Conservation (phyloP, 2,888 invertebrate genomes). For the Idaea biselata region DNA sequence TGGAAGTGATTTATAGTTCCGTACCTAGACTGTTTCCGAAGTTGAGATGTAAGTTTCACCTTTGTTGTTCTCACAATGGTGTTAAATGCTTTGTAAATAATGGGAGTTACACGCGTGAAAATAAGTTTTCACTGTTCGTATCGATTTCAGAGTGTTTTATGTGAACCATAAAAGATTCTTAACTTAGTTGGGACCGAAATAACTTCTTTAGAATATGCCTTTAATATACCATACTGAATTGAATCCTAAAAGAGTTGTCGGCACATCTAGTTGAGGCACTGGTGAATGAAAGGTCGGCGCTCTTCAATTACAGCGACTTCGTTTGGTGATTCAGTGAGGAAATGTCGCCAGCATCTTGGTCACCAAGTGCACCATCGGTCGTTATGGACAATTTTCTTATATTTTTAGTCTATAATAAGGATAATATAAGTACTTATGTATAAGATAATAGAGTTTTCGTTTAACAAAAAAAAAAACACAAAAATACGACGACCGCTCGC, state of each 20-base stretch:
- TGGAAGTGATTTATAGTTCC: conserved; percentile 63
- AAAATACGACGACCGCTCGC: conserved; percentile 75
- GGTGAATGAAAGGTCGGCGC: too few species aligned
- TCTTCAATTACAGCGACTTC: too few species aligned
- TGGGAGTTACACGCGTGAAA: neutral
- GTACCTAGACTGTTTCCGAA: conserved; percentile 28
- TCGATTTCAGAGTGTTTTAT: neutral
- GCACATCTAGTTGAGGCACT: too few species aligned
- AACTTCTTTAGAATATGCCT: conserved; percentile 11
- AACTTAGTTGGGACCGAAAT: neutral
- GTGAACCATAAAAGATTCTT: neutral
- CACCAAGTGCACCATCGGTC: too few species aligned
- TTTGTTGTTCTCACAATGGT: conserved; percentile 12
- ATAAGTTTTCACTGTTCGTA: conserved; percentile 1
- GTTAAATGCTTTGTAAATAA: conserved; percentile 13
- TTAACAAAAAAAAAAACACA: conserved; percentile 17
- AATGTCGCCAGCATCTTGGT: too few species aligned
- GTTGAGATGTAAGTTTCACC: conserved; percentile 28
- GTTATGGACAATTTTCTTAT: too few species aligned
- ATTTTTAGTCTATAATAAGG: too few species aligned
- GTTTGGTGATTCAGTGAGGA: too few species aligned
- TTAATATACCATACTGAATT: conserved; percentile 1
- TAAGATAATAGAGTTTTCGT: conserved; percentile 8
- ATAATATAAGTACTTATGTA: too few species aligned
- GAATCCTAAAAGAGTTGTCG: neutral